Evolutionary conservation across 2,888 invertebrate species (phyloP).

Genomic region (Leptinotarsa tumamoca): DNA sequence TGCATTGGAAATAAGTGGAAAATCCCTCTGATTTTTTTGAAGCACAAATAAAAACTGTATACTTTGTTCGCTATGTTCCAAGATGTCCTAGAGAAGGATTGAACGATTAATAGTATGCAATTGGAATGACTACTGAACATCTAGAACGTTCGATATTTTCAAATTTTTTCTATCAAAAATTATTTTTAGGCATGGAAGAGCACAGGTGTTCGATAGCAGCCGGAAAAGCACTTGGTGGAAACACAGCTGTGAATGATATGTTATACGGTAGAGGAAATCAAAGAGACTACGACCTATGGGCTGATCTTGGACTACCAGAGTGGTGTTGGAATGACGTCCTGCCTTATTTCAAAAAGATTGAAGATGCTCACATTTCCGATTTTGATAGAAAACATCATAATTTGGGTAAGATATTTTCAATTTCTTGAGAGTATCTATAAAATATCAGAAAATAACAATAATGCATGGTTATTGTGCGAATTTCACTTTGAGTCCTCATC

Average conservation of each 20-base stretch:
- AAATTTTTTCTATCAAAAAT: not conserved
- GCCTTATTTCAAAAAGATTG: constrained; percentile 83
- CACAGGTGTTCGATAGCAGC: constrained; percentile 54
- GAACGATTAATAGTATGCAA: no score
- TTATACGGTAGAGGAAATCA: constrained; percentile 80
- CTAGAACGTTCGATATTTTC: not conserved
- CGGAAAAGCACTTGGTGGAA: constrained; percentile 87
- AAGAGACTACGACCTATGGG: constrained; percentile 83
- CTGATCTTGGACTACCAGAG: constrained; percentile 75
- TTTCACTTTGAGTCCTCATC: no score
- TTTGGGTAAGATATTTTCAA: constrained; percentile 30
- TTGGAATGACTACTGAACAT: not conserved
- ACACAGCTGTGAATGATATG: constrained; percentile 85
- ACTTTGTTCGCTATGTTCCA: no score
- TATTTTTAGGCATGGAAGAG: constrained; percentile 52
- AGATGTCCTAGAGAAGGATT: no score
- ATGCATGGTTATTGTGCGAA: no score
- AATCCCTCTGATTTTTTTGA: not conserved
- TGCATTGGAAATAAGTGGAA: not conserved
- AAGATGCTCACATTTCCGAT: constrained; percentile 75
- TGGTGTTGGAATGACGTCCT: constrained; percentile 81
- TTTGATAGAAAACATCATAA: constrained; percentile 65
- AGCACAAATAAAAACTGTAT: no score
- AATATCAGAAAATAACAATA: not conserved
- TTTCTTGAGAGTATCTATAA: not conserved